Evolutionary conservation across 35 echinoderm and acorn worm species (phyloP).

Genomic region (Apostichopus parvimensis): DNA sequence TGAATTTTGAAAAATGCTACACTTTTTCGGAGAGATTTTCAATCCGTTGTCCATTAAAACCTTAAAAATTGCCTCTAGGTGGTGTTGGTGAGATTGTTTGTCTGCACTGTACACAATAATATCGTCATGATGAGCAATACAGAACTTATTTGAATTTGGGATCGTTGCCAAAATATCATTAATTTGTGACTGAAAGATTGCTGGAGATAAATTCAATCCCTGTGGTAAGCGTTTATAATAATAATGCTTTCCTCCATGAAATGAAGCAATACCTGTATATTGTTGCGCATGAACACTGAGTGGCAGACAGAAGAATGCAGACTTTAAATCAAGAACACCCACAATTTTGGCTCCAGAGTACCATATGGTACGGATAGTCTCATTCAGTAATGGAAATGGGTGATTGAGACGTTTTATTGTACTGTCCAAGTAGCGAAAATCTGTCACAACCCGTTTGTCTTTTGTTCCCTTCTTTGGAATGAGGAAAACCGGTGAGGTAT

Average conservation of each 20-base stretch:
- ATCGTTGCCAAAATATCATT: conserved; percentile 37
- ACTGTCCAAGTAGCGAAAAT: conserved; percentile 41
- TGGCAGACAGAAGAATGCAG: too few species aligned
- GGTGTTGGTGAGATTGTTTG: background rate
- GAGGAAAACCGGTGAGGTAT: conserved; percentile 40
- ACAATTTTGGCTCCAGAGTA: conserved; percentile 11
- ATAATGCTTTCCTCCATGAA: conserved; percentile 44
- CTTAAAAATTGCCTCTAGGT: conserved; percentile 27
- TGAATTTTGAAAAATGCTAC: conserved; percentile 33
- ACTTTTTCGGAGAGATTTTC: conserved; percentile 60
- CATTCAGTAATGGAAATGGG: conserved; percentile 61
- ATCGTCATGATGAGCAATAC: conserved; percentile 59
- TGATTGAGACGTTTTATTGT: conserved; percentile 55
- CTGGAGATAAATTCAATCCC: conserved; percentile 40
- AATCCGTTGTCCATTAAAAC: conserved; percentile 21
- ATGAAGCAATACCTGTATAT: conserved; percentile 63
- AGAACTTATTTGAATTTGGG: conserved; percentile 36
- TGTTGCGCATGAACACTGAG: conserved; percentile 38
- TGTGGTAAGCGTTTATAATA: conserved; percentile 54
- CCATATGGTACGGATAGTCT: conserved; percentile 53
- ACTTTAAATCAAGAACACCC: too few species aligned
- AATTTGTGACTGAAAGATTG: conserved; percentile 58
- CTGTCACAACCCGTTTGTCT: conserved; percentile 34
- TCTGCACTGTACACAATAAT: conserved; percentile 27
- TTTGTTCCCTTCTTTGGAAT: conserved; percentile 12